phyloP scores from a whole-genome alignment of 2,797 vertebrate genomes.

The Coregonus suidteri region DNA sequence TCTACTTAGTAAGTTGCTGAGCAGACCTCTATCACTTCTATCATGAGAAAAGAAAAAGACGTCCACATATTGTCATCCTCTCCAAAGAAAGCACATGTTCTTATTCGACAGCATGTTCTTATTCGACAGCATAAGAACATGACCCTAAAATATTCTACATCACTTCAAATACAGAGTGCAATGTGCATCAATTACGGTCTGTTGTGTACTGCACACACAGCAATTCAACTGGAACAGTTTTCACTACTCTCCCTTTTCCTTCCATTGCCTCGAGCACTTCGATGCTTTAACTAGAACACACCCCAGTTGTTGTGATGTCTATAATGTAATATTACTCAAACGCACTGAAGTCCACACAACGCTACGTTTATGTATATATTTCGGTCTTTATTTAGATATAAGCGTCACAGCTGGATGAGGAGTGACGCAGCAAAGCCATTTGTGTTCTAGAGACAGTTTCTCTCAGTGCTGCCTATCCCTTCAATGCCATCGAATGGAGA shows the following conservation, averaged over 20 bases:
- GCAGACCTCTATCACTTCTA: not conserved
- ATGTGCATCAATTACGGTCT: not conserved
- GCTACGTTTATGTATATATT: not conserved
- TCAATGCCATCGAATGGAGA: slow-evolving; percentile 54
- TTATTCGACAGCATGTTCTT: too few relatives aligned
- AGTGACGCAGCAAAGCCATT: slow-evolving; percentile 24
- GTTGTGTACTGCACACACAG: not conserved
- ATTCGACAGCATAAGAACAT: too few relatives aligned
- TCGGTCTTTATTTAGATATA: slow-evolving; percentile 27
- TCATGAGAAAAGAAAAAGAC: not conserved
- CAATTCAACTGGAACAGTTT: not conserved
- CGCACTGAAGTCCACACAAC: slow-evolving; percentile 16
- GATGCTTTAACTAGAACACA: slow-evolving; percentile 59
- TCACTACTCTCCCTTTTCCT: slow-evolving; percentile 39
- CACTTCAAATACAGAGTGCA: not conserved
- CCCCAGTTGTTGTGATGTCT: slow-evolving; percentile 46
- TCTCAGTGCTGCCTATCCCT: slow-evolving; percentile 55
- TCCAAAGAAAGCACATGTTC: not conserved
- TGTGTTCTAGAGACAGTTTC: slow-evolving; percentile 10
- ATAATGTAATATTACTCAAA: slow-evolving; percentile 30
- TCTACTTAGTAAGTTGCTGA: too few relatives aligned
- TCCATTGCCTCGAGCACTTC: slow-evolving; percentile 59
- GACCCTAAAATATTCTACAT: too few relatives aligned
- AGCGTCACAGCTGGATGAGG: too few relatives aligned
- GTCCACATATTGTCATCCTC: not conserved